Conservation (phyloP, 2,113 vertebrate genomes). For the Caloenas nicobarica region DNA sequence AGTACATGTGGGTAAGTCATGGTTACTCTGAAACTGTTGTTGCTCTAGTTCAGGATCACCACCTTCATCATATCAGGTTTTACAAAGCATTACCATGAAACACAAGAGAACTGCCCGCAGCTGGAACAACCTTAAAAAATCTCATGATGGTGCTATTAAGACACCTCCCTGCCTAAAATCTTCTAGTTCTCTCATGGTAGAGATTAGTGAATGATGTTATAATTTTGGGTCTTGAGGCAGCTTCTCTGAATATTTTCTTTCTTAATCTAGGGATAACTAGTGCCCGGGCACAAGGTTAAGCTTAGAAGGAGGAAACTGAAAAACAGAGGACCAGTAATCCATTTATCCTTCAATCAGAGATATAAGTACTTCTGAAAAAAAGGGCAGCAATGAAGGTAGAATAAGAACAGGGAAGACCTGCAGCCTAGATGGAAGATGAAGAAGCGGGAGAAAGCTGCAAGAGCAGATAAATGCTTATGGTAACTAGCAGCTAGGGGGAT, state of each 20-base stretch:
- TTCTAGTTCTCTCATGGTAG: not conserved
- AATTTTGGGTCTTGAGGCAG: not conserved
- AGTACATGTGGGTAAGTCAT: not conserved
- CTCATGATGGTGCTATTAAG: not conserved
- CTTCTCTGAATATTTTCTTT: not conserved
- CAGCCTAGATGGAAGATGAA: not conserved
- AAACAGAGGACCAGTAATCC: not conserved
- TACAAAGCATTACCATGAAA: not conserved
- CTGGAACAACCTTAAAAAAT: not conserved
- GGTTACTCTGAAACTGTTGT: not conserved
- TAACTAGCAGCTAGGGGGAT: not conserved
- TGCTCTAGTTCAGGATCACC: not conserved
- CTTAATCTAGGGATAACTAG: not conserved
- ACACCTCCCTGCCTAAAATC: accelerated
- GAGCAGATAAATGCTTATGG: not conserved
- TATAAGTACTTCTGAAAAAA: not conserved
- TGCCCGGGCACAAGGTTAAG: not conserved
- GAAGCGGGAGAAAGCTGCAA: not conserved
- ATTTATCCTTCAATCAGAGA: not conserved
- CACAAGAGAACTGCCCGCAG: not conserved
- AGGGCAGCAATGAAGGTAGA: not conserved
- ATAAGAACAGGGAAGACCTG: not conserved
- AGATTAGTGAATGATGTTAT: not conserved
- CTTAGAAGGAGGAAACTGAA: not conserved
- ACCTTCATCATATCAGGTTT: not conserved